Conservation (phyloP, 2,797 vertebrate genomes). For the Hylomyscus alleni region DNA sequence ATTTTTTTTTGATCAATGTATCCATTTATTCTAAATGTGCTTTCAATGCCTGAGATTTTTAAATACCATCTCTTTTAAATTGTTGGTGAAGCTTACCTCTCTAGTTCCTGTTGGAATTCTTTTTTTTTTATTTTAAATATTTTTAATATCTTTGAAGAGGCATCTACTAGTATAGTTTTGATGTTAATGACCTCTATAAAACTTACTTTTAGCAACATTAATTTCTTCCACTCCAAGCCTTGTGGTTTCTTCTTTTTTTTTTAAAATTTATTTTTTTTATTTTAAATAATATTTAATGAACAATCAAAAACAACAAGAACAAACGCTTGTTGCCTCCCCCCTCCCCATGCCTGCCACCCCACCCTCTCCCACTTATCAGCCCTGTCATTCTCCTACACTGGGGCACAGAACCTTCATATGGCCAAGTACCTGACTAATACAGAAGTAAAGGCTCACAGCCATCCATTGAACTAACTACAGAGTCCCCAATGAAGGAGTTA, state of each 20-base stretch:
- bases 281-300: too few relatives aligned
- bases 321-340: too few relatives aligned
- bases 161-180: neutral
- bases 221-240: slow-evolving; percentile 21
- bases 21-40: neutral
- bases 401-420: too few relatives aligned
- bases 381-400: too few relatives aligned
- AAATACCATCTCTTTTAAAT: neutral
- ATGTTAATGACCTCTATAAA: slow-evolving; percentile 1
- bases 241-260: slow-evolving; percentile 59
- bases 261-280: too few relatives aligned
- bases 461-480: too few relatives aligned
- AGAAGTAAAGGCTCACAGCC: too few relatives aligned
- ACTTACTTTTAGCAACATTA: neutral
- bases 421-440: too few relatives aligned
- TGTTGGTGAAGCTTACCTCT: neutral
- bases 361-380: too few relatives aligned
- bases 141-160: slow-evolving; percentile 3
- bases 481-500: too few relatives aligned
- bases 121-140: slow-evolving; percentile 29
- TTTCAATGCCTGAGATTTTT: neutral
- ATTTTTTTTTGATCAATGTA: neutral
- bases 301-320: too few relatives aligned
- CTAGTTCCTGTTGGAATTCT: neutral
- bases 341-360: too few relatives aligned